Evolutionary conservation across 2,888 invertebrate genomes (phyloP).

Genomic region (Hydrotaea cyrtoneurina): DNA sequence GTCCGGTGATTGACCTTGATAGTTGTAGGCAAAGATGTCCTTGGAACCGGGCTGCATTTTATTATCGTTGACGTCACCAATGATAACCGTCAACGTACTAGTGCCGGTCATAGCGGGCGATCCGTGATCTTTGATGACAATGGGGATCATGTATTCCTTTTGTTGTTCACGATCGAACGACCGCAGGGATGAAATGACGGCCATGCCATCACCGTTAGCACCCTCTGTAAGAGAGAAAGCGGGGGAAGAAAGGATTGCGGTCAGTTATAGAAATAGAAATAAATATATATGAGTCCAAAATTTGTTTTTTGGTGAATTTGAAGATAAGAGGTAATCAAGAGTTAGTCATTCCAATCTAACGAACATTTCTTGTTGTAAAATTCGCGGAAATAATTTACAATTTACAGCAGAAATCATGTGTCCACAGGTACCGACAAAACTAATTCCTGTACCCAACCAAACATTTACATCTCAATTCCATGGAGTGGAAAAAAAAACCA

Average conservation of each 20-base stretch:
- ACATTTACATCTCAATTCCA: not conserved
- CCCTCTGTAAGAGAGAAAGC: constrained; percentile 86
- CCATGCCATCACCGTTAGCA: constrained; percentile 98
- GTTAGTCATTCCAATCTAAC: too few species aligned
- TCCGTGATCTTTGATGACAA: constrained; percentile 98
- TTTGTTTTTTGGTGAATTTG: too few species aligned
- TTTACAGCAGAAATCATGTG: too few species aligned
- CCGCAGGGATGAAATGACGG: constrained; percentile 95
- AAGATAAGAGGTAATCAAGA: too few species aligned
- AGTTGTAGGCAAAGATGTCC: constrained; percentile 98
- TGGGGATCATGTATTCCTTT: constrained; percentile 97
- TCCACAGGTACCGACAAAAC: not conserved
- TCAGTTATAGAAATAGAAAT: too few species aligned
- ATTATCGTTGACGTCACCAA: constrained; percentile 99
- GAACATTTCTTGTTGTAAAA: too few species aligned
- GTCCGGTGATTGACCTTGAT: constrained; percentile 93
- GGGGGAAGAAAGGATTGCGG: not conserved
- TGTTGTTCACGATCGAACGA: constrained; percentile 97
- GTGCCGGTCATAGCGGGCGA: constrained; percentile 98
- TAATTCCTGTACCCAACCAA: not conserved
- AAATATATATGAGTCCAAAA: too few species aligned
- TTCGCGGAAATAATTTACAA: too few species aligned
- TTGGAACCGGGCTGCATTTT: constrained; percentile 99
- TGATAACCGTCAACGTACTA: constrained; percentile 96
- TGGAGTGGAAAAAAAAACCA: not conserved